phyloP scores from a whole-genome alignment of 2,113 vertebrate species.

The Pluvianellus socialis region DNA sequence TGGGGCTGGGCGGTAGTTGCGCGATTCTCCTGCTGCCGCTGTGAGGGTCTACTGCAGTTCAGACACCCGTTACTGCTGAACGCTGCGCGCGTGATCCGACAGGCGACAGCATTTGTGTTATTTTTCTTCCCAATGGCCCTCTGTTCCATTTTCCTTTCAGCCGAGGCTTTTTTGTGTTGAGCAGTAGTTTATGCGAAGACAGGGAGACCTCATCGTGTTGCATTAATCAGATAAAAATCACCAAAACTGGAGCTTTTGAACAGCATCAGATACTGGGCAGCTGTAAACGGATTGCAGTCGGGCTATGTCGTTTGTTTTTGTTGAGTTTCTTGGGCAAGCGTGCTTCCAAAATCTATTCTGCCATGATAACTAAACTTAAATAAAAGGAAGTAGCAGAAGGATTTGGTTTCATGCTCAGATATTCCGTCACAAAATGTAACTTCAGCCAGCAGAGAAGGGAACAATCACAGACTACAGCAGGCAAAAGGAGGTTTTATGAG shows the following conservation, averaged over 20 bases:
- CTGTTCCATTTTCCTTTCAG: not conserved
- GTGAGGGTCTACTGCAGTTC: not conserved
- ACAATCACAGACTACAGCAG: not conserved
- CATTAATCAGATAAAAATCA: not conserved
- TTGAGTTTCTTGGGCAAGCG: not conserved
- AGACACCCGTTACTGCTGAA: not conserved
- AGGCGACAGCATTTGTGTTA: not conserved
- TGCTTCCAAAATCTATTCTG: not conserved
- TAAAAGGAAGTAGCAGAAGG: not conserved
- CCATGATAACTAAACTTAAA: not conserved
- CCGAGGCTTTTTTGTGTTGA: not conserved
- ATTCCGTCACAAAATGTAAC: not conserved
- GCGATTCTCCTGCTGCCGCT: not conserved
- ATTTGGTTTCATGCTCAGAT: not conserved
- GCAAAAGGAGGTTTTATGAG: not conserved
- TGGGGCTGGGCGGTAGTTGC: not conserved
- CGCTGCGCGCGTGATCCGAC: accelerated
- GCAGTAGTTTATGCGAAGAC: not conserved
- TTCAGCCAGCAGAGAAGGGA: not conserved
- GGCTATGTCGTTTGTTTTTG: not conserved
- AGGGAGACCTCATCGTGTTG: not conserved
- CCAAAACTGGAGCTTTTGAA: not conserved
- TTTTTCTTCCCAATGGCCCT: not conserved
- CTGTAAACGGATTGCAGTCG: not conserved
- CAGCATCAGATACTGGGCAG: not conserved